Evolutionary conservation across 1,140 invertebrate genomes (phyloP), one percentile per base, ranked within the genome.

Genomic region (Drosophila eugracilis): DNA sequence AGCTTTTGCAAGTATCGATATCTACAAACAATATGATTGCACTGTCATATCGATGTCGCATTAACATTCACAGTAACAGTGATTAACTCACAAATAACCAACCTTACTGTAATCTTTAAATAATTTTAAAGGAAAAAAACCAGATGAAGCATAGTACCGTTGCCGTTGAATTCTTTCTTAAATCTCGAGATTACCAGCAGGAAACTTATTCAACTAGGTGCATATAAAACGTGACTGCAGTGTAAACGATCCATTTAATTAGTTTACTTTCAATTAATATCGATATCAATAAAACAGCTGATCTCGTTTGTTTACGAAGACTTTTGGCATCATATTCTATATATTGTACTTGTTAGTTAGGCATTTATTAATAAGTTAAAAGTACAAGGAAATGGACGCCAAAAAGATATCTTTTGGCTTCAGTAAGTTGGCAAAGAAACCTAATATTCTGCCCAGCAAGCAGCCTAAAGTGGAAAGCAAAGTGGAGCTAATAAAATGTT

Each of bases 331-430:
- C 63, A 59, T 58, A 71, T 60, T 45, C 21, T 53, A 10, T 24
- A 65, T 42, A 57, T 60, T 21, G 32, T 12, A 5, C 45, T 5
- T 21, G 32, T 9, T 22, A 19, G n/a, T 14, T 14, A 14, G 1
- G 15, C 14, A 26, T 28, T 28, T 5, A 17, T 47, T 17, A 41
- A 14, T 15, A 21, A 22, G 9, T 1, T 12, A 21, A 34, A 57
- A 32, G 17, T 12, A 7, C 5, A 5, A 22, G 5, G 30, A 39
- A 44, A 91, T 92, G 90, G 93, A 94, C 57, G 66, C 81, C 72
- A 96, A 95, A 63, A 96, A 96, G 88, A 94, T 96, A 90, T 96
- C 95, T 0, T 96, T 96, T 92, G 94, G 95, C 22, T 96, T 96
- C 92, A 85, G 59, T 36, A 96, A 96, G 92, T 93, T 94, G 1